Conservation (phyloP, 2,888 invertebrate species). For the Unio delphinus region DNA sequence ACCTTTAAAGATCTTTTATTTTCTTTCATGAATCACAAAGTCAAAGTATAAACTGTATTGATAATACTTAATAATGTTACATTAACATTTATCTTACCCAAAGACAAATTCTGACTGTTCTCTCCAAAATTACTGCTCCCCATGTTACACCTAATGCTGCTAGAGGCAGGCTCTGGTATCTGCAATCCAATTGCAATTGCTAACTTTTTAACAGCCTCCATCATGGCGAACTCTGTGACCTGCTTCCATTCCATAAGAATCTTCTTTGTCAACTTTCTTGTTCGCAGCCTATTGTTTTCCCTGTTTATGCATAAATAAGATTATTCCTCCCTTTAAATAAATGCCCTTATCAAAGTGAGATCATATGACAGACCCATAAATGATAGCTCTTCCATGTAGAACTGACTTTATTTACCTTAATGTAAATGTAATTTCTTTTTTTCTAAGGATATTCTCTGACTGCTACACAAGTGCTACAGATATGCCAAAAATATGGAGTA, state of each 20-base stretch:
- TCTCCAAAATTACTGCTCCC: conserved; percentile 1
- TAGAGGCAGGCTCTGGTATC: conserved; percentile 5
- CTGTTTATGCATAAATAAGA: conserved; percentile 17
- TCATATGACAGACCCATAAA: too few relatives aligned
- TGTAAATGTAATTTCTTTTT: background rate
- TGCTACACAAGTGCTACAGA: background rate
- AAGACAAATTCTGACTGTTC: background rate
- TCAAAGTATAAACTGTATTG: too few relatives aligned
- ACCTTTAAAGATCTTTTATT: too few relatives aligned
- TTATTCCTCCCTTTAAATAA: too few relatives aligned
- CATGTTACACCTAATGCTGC: conserved; percentile 1
- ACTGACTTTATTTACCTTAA: too few relatives aligned
- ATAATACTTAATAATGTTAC: too few relatives aligned
- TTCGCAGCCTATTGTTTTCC: conserved; percentile 48
- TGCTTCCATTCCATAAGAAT: conserved; percentile 49
- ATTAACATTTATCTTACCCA: too few relatives aligned
- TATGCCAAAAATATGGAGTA: too few relatives aligned
- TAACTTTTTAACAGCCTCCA: conserved; percentile 52
- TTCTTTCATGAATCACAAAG: too few relatives aligned
- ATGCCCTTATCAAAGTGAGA: too few relatives aligned
- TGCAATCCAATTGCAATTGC: conserved; percentile 49
- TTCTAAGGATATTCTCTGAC: background rate
- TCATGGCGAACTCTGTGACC: conserved; percentile 31
- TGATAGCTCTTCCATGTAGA: too few relatives aligned
- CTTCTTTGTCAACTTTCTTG: conserved; percentile 35